Evolutionary conservation across 2,113 vertebrate genomes (phyloP).

Genomic region (Leucosticte australis): DNA sequence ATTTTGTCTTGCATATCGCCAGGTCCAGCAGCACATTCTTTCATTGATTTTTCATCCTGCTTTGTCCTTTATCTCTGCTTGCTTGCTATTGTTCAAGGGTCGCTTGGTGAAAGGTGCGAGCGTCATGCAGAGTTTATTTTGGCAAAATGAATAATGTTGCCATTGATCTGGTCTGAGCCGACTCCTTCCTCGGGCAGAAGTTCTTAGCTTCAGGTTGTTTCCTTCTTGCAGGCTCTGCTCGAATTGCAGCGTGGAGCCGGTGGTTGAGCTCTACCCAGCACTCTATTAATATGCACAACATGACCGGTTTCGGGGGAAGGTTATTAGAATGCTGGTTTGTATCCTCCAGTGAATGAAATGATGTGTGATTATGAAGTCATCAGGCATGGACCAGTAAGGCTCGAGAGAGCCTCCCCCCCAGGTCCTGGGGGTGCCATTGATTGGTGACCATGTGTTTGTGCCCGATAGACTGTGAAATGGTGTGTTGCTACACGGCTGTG

Average conservation of each 20-base stretch:
- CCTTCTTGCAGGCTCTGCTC: conserved; percentile 45
- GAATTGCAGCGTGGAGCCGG: conserved; percentile 56
- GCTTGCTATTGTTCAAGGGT: conserved; percentile 74
- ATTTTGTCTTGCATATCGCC: not conserved
- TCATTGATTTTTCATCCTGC: conserved; percentile 13
- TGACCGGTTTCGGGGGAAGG: conserved; percentile 81
- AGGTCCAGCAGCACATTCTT: not conserved
- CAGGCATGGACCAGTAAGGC: conserved; percentile 96
- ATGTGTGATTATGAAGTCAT: conserved; percentile 99
- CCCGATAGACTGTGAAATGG: conserved; percentile 99
- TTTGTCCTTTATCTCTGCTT: conserved; percentile 74
- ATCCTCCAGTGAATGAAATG: conserved; percentile 93
- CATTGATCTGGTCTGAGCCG: conserved; percentile 66
- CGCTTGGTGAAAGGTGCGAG: conserved; percentile 72
- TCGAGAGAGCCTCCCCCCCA: conserved; percentile 85
- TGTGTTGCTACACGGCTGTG: conserved; percentile 99
- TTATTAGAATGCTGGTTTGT: conserved; percentile 93
- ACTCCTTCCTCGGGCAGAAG: conserved; percentile 68
- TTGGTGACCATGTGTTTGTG: conserved; percentile 99
- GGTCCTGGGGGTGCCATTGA: conserved; percentile 98
- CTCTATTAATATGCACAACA: conserved; percentile 86
- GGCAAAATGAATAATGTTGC: conserved; percentile 64
- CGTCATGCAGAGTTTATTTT: conserved; percentile 73
- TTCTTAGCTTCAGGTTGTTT: conserved; percentile 70
- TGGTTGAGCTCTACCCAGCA: conserved; percentile 63